These are phyloP conservation scores for Drosophila macrospina DNA, from an alignment of 2,888 invertebrate genomes.

Conservation along the genomic window DNA sequence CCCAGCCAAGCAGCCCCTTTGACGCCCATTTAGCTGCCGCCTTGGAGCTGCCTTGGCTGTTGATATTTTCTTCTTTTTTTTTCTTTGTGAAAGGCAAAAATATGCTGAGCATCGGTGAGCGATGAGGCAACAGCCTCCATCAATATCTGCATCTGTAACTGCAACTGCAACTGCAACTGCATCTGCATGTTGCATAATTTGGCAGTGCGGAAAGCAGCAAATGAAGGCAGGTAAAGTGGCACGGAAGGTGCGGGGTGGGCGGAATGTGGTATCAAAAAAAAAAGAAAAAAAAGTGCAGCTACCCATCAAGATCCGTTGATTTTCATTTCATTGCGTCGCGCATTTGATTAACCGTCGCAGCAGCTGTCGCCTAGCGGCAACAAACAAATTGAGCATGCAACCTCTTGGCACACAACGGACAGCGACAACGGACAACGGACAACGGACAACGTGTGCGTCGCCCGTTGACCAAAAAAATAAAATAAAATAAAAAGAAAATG, in stretches of 20 bases:
- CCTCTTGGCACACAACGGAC: conserved; percentile 42
- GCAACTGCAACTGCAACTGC: conserved; percentile 45
- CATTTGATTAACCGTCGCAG: conserved; percentile 72
- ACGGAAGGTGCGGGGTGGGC: background rate
- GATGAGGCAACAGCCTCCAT: conserved; percentile 12
- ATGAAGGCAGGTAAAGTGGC: background rate
- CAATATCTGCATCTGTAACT: conserved; percentile 21
- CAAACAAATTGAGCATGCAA: conserved; percentile 68
- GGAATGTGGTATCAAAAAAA: conserved; percentile 1
- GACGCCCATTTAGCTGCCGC: conserved; percentile 13
- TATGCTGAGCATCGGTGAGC: background rate
- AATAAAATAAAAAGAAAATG: background rate
- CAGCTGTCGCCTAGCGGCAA: conserved; percentile 63
- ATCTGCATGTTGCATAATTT: conserved; percentile 71
- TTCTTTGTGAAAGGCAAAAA: background rate
- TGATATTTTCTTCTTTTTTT: conserved; percentile 25
- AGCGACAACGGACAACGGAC: background rate
- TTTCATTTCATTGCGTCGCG: conserved; percentile 68
- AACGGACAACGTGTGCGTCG: too few species aligned
- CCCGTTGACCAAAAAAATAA: conserved; percentile 23
- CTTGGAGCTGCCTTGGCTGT: conserved; percentile 50
- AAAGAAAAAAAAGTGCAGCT: conserved; percentile 11
- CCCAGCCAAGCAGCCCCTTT: background rate
- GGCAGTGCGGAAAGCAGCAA: conserved; percentile 35
- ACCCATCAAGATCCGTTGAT: conserved; percentile 52